Conservation (phyloP, 2,113 vertebrate species). For the Chascanopsetta lugubris region DNA sequence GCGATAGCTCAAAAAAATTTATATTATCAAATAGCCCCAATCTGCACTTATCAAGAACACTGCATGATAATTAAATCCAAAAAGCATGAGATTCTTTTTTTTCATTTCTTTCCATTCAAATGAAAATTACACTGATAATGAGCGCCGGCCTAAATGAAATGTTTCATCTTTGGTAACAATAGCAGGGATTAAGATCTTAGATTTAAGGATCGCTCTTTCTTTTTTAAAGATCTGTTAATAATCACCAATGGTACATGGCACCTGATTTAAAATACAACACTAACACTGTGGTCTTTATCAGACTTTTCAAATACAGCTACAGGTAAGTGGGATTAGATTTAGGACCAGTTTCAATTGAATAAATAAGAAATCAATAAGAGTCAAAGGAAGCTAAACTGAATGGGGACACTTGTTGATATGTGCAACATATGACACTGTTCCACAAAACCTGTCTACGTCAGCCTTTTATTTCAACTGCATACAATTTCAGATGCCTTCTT, state of each 20-base stretch:
- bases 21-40: constrained; percentile 73
- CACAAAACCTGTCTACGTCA: too few relatives aligned
- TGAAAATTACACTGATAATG: constrained; percentile 47
- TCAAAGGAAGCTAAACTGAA: too few relatives aligned
- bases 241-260: too few relatives aligned
- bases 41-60: constrained; percentile 75
- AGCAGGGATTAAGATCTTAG: constrained; percentile 6
- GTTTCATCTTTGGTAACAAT: constrained; percentile 35
- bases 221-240: neutral
- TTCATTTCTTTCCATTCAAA: constrained; percentile 42
- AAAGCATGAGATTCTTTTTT: constrained; percentile 33
- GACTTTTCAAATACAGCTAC: neutral
- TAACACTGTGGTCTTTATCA: neutral
- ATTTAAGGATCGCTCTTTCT: constrained; percentile 1
- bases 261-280: too few relatives aligned
- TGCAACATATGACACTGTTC: too few relatives aligned
- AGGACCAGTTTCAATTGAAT: neutral
- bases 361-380: neutral
- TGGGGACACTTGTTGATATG: too few relatives aligned
- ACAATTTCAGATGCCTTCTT: too few relatives aligned
- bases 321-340: neutral
- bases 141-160: constrained; percentile 46
- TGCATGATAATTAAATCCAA: constrained; percentile 68
- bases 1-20: constrained; percentile 71
- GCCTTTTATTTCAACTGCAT: too few relatives aligned